These are phyloP conservation scores for Nothura maculosa DNA, from an alignment of 2,797 vertebrate genomes.

Conservation along the genomic window DNA sequence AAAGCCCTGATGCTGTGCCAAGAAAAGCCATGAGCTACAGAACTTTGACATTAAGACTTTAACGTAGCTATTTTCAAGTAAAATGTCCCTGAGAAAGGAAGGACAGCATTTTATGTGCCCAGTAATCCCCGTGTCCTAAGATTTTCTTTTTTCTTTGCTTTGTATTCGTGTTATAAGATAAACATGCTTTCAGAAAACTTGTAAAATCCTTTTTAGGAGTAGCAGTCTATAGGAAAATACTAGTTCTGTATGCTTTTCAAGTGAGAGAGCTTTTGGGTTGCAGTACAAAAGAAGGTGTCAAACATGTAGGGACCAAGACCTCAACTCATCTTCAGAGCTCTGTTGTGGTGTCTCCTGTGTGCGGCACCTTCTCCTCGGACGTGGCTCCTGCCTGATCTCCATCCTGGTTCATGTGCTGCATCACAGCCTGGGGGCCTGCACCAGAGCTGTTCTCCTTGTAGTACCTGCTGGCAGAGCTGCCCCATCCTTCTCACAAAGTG, in stretches of 20 bases:
- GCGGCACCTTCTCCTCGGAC: not conserved
- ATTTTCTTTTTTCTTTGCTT: constrained; percentile 28
- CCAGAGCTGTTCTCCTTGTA: not conserved
- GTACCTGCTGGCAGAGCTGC: not conserved
- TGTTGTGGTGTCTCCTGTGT: not conserved
- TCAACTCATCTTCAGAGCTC: not conserved
- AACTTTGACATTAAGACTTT: not conserved
- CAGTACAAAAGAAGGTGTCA: not conserved
- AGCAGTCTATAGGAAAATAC: not conserved
- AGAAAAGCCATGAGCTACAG: not conserved
- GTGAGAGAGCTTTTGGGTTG: not conserved
- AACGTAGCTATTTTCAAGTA: not conserved
- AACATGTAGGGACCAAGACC: not conserved
- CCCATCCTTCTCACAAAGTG: not conserved
- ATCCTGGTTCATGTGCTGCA: not conserved
- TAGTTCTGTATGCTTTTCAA: not conserved
- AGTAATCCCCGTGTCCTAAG: not conserved
- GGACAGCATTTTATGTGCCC: not conserved
- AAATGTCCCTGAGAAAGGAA: not conserved
- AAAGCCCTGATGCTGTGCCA: not conserved
- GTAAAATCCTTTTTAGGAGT: not conserved
- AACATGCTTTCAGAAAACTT: not conserved
- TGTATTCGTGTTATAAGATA: not conserved
- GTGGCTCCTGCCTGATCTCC: not conserved
- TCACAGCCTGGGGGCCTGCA: not conserved